Percentiles rank a stretch among this genome's conserved stretches.
phyloP scores from a whole-genome alignment of 1,140 invertebrate genomes.

The Vollenhovia emeryi region DNA sequence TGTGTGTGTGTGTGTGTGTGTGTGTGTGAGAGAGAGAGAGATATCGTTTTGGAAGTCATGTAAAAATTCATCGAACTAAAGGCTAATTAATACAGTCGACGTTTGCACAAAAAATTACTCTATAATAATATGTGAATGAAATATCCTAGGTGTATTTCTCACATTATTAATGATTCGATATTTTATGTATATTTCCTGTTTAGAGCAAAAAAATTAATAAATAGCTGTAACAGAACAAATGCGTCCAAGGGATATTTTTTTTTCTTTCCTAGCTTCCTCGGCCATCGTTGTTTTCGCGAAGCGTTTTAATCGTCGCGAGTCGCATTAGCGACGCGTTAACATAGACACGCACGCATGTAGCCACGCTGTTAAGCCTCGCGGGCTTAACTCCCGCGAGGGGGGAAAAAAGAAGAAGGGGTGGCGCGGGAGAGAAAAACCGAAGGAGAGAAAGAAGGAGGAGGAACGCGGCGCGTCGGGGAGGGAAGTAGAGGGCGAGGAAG shows the following conservation, averaged over 20 bases:
- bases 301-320: constrained; percentile 23
- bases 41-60: too few relatives aligned
- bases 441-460: constrained; percentile 9
- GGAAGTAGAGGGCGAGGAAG: constrained; percentile 46
- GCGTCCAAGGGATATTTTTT: not conserved
- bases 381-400: constrained; percentile 17
- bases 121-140: not conserved
- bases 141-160: not conserved
- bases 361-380: constrained; percentile 34
- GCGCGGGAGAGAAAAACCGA: constrained; percentile 38
- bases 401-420: not conserved
- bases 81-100: not conserved
- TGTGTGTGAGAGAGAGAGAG: too few relatives aligned
- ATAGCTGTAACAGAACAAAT: not conserved
- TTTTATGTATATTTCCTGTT: not conserved
- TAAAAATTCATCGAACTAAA: not conserved
- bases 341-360: constrained; percentile 12
- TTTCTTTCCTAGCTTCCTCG: not conserved
- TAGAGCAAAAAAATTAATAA: not conserved
- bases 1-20: too few relatives aligned
- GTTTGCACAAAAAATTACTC: not conserved
- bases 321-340: constrained; percentile 59
- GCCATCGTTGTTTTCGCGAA: constrained; percentile 6
- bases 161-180: too few relatives aligned
- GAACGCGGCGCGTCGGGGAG: constrained; percentile 3